Percentiles rank a stretch among this genome's conserved stretches.
phyloP scores from a whole-genome alignment of 2,888 invertebrate species.

The Euclidia mi region DNA sequence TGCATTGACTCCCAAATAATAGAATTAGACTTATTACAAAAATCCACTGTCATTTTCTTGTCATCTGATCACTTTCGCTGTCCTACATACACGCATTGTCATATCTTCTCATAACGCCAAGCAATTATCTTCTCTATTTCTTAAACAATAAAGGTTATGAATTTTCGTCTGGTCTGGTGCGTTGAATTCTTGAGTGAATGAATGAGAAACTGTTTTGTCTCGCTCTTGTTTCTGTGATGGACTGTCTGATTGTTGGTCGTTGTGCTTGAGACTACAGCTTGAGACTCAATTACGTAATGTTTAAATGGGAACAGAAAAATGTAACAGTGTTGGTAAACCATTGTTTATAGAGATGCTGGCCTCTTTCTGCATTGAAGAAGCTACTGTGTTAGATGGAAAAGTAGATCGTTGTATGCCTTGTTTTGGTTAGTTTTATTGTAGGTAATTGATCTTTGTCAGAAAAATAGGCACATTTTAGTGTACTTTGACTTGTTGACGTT shows the following conservation, averaged over 20 bases:
- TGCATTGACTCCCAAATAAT: conserved; percentile 38
- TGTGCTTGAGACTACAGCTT: conserved; percentile 9
- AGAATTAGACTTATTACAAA: conserved; percentile 48
- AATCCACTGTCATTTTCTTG: conserved; percentile 50
- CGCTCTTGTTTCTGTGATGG: conserved; percentile 28
- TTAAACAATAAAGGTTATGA: conserved; percentile 19
- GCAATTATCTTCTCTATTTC: conserved; percentile 34
- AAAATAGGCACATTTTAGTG: too few species aligned
- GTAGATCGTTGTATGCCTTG: too few species aligned
- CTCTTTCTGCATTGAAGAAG: not conserved
- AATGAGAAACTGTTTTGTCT: conserved; percentile 16
- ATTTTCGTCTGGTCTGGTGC: not conserved
- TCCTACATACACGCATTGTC: conserved; percentile 42
- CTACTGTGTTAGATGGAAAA: not conserved
- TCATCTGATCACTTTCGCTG: conserved; percentile 54
- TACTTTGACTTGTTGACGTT: too few species aligned
- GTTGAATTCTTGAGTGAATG: conserved; percentile 5
- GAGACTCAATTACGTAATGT: conserved; percentile 44
- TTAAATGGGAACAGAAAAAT: conserved; percentile 26
- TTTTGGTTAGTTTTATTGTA: too few species aligned
- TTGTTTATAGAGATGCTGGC: conserved; percentile 22
- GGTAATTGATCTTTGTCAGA: too few species aligned
- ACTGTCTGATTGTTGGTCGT: conserved; percentile 23
- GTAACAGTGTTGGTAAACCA: conserved; percentile 14
- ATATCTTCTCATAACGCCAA: conserved; percentile 10